Percentiles rank a stretch among this genome's conserved stretches.
These are phyloP conservation scores for Emydura subglobosa DNA, from an alignment of 2,113 vertebrate species.

Conservation along the genomic window DNA sequence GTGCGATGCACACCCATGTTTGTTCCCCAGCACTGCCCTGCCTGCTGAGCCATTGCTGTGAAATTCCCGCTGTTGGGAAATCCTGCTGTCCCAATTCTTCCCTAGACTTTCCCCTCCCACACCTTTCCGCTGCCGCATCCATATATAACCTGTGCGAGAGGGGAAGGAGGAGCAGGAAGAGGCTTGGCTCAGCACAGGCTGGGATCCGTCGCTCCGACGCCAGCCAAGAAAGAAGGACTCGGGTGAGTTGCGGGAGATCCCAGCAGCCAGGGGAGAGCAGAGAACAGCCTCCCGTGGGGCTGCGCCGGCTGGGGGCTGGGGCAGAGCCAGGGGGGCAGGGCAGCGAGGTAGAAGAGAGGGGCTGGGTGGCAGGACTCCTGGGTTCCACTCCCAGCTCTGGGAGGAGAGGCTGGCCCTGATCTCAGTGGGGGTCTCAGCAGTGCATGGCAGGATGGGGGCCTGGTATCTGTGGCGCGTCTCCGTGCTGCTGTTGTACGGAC, in stretches of 20 bases:
- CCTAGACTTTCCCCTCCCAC: background rate
- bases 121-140: background rate
- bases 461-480: too few relatives aligned
- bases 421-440: background rate
- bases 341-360: background rate
- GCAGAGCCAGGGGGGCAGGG: too few relatives aligned
- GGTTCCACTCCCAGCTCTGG: background rate
- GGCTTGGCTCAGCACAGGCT: background rate
- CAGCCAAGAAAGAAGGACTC: background rate
- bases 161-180: background rate
- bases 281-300: background rate
- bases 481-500: background rate
- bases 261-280: background rate
- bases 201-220: background rate
- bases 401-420: background rate
- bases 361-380: background rate
- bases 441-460: too few relatives aligned
- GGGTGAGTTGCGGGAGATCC: background rate
- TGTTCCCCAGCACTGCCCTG: background rate
- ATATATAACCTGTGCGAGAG: background rate
- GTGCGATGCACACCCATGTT: too few relatives aligned
- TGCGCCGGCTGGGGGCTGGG: too few relatives aligned
- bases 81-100: background rate
- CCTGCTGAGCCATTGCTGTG: background rate
- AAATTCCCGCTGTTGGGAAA: background rate